phyloP scores from a whole-genome alignment of 2,888 invertebrate species.

The Conomelus anceps region DNA sequence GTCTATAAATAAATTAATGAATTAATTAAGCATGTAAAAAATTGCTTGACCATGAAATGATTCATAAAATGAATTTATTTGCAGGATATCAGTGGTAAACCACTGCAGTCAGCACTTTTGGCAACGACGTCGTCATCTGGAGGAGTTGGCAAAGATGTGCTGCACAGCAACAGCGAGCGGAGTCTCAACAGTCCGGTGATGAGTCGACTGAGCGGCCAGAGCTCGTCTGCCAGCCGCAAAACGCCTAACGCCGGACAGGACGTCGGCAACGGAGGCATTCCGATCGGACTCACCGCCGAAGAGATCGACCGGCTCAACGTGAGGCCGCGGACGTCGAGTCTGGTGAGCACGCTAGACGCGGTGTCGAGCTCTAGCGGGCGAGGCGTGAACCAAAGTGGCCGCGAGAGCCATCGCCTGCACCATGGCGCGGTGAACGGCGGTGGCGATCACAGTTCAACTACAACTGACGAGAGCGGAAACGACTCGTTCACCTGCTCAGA shows the following conservation, averaged over 20 bases:
- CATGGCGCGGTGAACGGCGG: slow-evolving; percentile 51
- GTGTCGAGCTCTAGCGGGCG: slow-evolving; percentile 70
- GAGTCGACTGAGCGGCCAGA: slow-evolving; percentile 84
- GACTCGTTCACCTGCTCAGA: slow-evolving; percentile 98
- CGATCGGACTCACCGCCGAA: slow-evolving; percentile 84
- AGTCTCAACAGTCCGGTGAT: slow-evolving; percentile 88
- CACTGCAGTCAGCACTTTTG: slow-evolving; percentile 77
- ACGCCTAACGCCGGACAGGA: slow-evolving; percentile 56
- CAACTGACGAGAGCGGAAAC: slow-evolving; percentile 88
- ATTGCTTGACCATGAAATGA: too few species aligned
- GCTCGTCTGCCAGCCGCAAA: slow-evolving; percentile 72
- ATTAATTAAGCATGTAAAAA: too few species aligned
- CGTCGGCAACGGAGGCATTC: slow-evolving; percentile 54
- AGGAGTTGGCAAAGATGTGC: slow-evolving; percentile 78
- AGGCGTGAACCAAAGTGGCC: slow-evolving; percentile 32
- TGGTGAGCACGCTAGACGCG: slow-evolving; percentile 79
- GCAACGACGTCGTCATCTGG: slow-evolving; percentile 86
- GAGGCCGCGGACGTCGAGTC: slow-evolving; percentile 84
- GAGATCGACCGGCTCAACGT: slow-evolving; percentile 67
- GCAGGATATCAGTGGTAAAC: slow-evolving; percentile 90
- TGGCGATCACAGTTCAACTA: slow-evolving; percentile 57
- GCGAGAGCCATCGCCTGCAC: slow-evolving; percentile 53
- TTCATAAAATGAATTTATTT: too few species aligned
- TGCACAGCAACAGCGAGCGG: slow-evolving; percentile 85
- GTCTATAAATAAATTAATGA: too few species aligned